Evolutionary conservation across 2,888 invertebrate genomes (phyloP).

Genomic region (Cacoxenus indagator): DNA sequence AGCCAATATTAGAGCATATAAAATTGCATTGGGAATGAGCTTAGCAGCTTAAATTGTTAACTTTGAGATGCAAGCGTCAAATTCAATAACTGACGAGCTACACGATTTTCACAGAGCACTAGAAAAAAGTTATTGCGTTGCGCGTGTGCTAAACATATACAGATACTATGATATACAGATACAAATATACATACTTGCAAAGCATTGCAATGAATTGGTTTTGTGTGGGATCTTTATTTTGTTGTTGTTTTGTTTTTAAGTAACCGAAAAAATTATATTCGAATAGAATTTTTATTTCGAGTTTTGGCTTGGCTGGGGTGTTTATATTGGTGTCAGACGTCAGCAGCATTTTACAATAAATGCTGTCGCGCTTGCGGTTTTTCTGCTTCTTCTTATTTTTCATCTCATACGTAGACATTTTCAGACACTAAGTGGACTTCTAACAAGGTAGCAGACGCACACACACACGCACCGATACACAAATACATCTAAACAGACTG

Average conservation of each 20-base stretch:
- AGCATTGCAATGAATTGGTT: neutral
- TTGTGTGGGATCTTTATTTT: slow-evolving; percentile 27
- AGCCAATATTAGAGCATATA: too few species aligned
- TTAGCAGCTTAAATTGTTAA: too few species aligned
- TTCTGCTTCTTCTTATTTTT: neutral
- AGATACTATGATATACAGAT: too few species aligned
- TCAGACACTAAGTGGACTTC: slow-evolving; percentile 14
- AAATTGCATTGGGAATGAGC: too few species aligned
- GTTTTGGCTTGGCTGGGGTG: neutral
- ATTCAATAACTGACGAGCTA: too few species aligned
- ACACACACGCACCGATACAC: neutral
- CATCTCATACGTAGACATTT: too few species aligned
- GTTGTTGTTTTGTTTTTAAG: slow-evolving; percentile 19
- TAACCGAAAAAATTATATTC: neutral
- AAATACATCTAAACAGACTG: neutral
- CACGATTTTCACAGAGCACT: too few species aligned
- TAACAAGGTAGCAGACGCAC: slow-evolving; percentile 40
- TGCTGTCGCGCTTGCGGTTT: slow-evolving; percentile 13
- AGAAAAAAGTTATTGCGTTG: slow-evolving; percentile 40
- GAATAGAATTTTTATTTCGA: neutral
- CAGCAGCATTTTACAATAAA: slow-evolving; percentile 21
- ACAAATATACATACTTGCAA: neutral
- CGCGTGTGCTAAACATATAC: slow-evolving; percentile 33
- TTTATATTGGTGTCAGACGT: slow-evolving; percentile 16
- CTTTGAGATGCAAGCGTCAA: too few species aligned